These are phyloP conservation scores for Microplitis manilae DNA, from an alignment of 2,888 invertebrate species.

Conservation along the genomic window DNA sequence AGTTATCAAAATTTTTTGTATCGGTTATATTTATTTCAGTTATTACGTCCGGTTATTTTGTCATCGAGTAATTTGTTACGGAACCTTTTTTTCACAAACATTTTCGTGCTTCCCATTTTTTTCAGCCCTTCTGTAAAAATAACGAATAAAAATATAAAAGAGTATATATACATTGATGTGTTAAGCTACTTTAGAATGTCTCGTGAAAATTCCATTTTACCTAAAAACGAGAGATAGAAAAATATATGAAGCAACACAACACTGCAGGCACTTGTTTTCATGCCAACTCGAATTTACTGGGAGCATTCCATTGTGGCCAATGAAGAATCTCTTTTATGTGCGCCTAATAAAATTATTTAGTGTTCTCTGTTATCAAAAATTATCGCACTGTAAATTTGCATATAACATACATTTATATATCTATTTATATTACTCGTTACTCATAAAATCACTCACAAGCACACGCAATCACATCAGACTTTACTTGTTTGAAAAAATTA, in stretches of 20 bases:
- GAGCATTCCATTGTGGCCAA: neutral
- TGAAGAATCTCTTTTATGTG: conserved; percentile 14
- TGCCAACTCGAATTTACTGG: conserved; percentile 26
- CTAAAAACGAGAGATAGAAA: neutral
- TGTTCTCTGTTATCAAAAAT: no score
- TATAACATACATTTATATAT: no score
- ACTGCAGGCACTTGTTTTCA: conserved; percentile 19
- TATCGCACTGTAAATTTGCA: no score
- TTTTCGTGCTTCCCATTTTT: neutral
- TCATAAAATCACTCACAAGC: no score
- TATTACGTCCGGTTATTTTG: no score
- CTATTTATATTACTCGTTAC: no score
- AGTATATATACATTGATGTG: conserved; percentile 1
- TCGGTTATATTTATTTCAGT: no score
- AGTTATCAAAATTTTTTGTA: no score
- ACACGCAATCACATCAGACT: no score
- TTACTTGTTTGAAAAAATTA: conserved; percentile 39
- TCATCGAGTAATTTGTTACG: no score
- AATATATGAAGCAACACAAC: neutral
- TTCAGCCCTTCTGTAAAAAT: no score
- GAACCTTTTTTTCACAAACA: no score
- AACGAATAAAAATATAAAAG: neutral
- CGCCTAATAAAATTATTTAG: conserved; percentile 1
- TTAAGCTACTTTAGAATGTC: conserved; percentile 8
- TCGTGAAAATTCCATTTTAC: conserved; percentile 29